Conservation (phyloP, 2,888 invertebrate genomes). For the Melanostoma scalare region DNA sequence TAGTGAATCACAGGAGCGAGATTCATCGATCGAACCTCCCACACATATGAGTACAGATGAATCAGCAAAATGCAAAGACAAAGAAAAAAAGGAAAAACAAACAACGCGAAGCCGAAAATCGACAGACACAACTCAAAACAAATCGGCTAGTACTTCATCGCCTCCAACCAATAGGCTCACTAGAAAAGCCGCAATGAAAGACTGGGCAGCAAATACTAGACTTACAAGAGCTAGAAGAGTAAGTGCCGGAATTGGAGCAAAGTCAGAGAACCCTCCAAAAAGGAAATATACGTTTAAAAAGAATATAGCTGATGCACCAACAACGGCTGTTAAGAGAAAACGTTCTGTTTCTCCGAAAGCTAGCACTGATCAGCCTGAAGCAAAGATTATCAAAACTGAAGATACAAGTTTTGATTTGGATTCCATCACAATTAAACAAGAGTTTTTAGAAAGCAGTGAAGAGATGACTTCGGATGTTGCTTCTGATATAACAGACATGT, state of each 20-base stretch:
- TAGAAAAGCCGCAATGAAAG: constrained; percentile 79
- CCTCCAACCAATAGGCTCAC: constrained; percentile 78
- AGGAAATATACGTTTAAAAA: constrained; percentile 69
- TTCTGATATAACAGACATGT: constrained; percentile 67
- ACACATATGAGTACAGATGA: constrained; percentile 32
- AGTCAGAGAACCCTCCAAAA: constrained; percentile 67
- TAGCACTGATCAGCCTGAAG: constrained; percentile 70
- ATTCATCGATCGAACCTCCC: constrained; percentile 37
- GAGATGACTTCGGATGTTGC: constrained; percentile 74
- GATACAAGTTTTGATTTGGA: constrained; percentile 59
- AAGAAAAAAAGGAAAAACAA: constrained; percentile 30
- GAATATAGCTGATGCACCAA: constrained; percentile 58
- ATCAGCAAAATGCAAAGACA: constrained; percentile 20
- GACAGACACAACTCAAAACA: constrained; percentile 17
- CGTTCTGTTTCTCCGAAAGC: constrained; percentile 55
- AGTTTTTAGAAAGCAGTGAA: constrained; percentile 76
- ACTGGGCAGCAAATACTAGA: constrained; percentile 78
- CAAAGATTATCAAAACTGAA: constrained; percentile 77
- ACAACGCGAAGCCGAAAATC: constrained; percentile 29
- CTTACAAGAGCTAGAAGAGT: constrained; percentile 78
- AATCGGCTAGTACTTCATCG: constrained; percentile 43
- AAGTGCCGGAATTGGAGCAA: constrained; percentile 50
- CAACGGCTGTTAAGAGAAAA: constrained; percentile 48
- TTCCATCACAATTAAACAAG: constrained; percentile 77
- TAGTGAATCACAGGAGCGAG: constrained; percentile 50